Percentiles rank a stretch among this genome's conserved stretches.
These are phyloP conservation scores for Chloromyia formosa DNA, from an alignment of 2,888 invertebrate genomes.

Conservation along the genomic window DNA sequence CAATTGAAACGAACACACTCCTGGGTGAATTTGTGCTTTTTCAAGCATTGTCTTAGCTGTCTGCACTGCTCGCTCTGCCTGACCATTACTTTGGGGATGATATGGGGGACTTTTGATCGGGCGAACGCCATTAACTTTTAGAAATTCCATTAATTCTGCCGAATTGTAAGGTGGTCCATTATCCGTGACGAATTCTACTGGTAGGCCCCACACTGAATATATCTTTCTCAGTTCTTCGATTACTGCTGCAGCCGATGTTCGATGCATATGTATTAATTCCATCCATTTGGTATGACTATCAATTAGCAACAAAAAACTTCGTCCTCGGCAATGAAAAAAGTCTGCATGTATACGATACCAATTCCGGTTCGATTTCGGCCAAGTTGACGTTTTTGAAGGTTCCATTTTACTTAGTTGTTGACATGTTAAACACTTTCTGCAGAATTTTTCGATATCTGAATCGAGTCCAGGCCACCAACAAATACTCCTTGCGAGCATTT, in stretches of 20 bases:
- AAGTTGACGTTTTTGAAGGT: conserved; percentile 5
- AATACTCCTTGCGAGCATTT: not conserved
- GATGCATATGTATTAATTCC: too few species aligned
- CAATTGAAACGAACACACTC: not conserved
- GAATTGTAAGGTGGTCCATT: conserved; percentile 5
- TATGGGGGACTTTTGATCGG: not conserved
- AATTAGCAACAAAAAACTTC: not conserved
- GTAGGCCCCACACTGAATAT: not conserved
- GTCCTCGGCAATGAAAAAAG: not conserved
- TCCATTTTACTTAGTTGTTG: conserved; percentile 6
- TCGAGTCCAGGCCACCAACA: not conserved
- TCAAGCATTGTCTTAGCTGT: not conserved
- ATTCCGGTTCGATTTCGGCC: conserved; percentile 10
- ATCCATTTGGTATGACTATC: too few species aligned
- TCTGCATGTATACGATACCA: not conserved
- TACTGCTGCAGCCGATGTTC: too few species aligned
- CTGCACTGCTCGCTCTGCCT: not conserved
- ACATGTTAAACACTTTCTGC: not conserved
- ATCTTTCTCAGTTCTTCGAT: not conserved
- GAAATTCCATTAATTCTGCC: not conserved
- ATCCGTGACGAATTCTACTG: not conserved
- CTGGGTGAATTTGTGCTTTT: conserved; percentile 4
- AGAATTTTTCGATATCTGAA: not conserved
- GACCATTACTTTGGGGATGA: not conserved
- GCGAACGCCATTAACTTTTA: not conserved